Evolutionary conservation across 1,140 invertebrate species (phyloP).

Genomic region (Mercenaria mercenaria): DNA sequence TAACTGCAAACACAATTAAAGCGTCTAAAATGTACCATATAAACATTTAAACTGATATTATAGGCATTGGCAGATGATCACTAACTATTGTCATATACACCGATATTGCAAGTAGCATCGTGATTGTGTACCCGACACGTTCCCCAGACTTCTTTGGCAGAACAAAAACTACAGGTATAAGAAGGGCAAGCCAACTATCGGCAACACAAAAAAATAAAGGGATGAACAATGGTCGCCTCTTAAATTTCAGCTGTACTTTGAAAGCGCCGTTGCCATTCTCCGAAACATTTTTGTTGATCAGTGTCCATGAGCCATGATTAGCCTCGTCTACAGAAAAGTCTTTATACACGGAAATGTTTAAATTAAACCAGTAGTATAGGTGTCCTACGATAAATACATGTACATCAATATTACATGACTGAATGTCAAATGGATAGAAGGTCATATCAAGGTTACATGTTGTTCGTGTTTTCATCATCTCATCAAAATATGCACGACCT

Average conservation of each 20-base stretch:
- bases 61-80: constrained; percentile 43
- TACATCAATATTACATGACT: neutral
- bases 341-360: neutral
- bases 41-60: constrained; percentile 35
- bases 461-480: constrained; percentile 8
- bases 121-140: constrained; percentile 21
- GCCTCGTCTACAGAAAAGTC: neutral
- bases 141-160: constrained; percentile 38
- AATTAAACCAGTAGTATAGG: neutral
- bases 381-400: neutral
- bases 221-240: constrained; percentile 23
- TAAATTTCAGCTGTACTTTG: neutral
- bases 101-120: constrained; percentile 34
- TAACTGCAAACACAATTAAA: neutral
- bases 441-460: constrained; percentile 71
- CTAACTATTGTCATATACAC: constrained; percentile 49
- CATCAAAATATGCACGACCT: neutral
- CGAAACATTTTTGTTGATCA: neutral
- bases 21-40: constrained; percentile 35
- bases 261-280: neutral
- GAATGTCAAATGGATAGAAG: constrained; percentile 57
- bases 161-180: constrained; percentile 27
- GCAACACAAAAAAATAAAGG: neutral
- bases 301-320: neutral
- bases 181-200: neutral